Evolutionary conservation across 2,797 vertebrate species (phyloP), one percentile per base, ranked within the genome.

Genomic region (Aeoliscus strigatus): DNA sequence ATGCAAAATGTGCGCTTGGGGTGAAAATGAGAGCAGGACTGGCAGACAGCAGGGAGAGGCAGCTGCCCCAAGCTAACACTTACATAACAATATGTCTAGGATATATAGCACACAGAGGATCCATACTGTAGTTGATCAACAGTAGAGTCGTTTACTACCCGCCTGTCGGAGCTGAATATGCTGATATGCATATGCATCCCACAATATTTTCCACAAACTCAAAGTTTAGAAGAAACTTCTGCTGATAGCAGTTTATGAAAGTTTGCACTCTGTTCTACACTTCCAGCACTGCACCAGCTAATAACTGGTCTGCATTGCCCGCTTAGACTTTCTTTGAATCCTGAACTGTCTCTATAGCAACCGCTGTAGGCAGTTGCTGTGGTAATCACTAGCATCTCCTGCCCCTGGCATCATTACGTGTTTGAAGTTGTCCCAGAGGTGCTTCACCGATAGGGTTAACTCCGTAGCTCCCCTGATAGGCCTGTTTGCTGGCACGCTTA

Each of bases 261-360:
- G 79, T 80, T 83, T 77, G 38, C 40, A 32, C 58, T 66, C 34
- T 14, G 47, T 53, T 33, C 52, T 67, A 13, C 28, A 55, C 54
- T 52, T 40, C 41, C 60, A 65, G 52, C 53, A 58, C 53, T 46
- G 46, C 49, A 53, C 35, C 37, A 32, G 39, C 61, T 21, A 21
- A 58, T 10, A 76, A 38, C 51, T 65, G 66, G 62, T 55, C 59
- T 31, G 72, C 53, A 40, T 39, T 64, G 44, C 46, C 44, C 51
- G 46, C 44, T 67, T 68, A 54, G 69, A 75, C 62, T 82, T 80
- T 60, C 62, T 74, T 75, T 76, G 72, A 60, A 74, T 82, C 73
- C 63, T 54, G 54, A 73, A 76, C 82, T 75, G 80, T 90, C 81
- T 82, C 86, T 84, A 88, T 89, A 85, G 85, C 83, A 87, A 88